Evolutionary conservation across 1,140 invertebrate species (phyloP), one percentile per base, ranked within the genome.

Genomic region (Drosophila athabasca): DNA sequence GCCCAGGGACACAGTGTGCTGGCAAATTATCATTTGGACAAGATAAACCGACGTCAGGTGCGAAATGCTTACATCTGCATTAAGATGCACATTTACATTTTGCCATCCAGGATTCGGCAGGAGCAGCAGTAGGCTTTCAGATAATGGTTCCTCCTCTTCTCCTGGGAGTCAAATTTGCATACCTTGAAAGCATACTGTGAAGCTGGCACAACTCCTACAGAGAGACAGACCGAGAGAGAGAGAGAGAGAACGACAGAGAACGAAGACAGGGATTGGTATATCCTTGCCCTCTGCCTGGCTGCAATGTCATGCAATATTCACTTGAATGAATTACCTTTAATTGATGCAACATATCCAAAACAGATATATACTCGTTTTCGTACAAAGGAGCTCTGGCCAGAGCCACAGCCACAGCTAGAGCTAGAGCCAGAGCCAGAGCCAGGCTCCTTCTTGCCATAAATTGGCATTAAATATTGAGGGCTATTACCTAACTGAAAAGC

Each of bases 261-360:
- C n/a, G n/a, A n/a, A n/a, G n/a, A n/a, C n/a, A n/a, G n/a, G n/a
- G n/a, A n/a, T n/a, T n/a, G n/a, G n/a, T n/a, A n/a, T n/a, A n/a
- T n/a, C n/a, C n/a, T 11, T 26, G 7, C 8, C 31, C 29, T 22
- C 46, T 44, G 54, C 9, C 15, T 53, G 60, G 39, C 62, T 67
- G 44, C 67, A 62, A 50, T 82, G 78, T 65, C 70, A 82, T 87
- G 66, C 55, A 88, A 88, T 87, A 87, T 87, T 79, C 70, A 87
- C 66, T 65, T 79, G 83, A 88, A 87, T 82, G 83, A 88, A 87
- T 85, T 87, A 87, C 82, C 74, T 85, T 87, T 85, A 85, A 87
- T 87, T 85, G 82, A 87, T 87, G 82, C 82, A 79, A 58, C 74
- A 82, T 71, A 81, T 75, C 69, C 69, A 48, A 48, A 62, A 55